phyloP scores from a whole-genome alignment of 2,797 vertebrate species.

The Orientallactaga sibirica region DNA sequence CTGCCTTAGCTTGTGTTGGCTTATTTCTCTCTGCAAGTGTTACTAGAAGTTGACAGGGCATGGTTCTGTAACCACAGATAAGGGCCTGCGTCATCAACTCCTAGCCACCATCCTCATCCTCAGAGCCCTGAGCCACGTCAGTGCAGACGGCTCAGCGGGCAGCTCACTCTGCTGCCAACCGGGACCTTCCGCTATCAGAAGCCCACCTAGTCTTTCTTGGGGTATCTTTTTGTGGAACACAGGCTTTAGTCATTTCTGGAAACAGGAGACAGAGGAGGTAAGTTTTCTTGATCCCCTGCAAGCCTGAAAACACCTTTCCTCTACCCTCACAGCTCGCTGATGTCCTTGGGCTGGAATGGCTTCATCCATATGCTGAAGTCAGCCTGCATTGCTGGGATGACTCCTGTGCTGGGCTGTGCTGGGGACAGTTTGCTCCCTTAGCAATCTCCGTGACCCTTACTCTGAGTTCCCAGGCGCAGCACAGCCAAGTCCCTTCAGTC shows the following conservation, averaged over 20 bases:
- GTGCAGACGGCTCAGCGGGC: background rate
- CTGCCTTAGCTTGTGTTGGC: background rate
- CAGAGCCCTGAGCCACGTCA: background rate
- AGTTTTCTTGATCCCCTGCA: background rate
- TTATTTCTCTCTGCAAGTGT: background rate
- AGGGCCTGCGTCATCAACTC: background rate
- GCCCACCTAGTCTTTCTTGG: background rate
- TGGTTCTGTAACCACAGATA: background rate
- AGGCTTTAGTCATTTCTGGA: background rate
- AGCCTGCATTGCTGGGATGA: background rate
- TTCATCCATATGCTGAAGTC: background rate
- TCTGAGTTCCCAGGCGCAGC: background rate
- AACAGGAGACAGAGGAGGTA: background rate
- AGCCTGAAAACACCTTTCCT: background rate
- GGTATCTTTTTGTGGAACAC: background rate
- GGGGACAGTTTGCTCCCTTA: background rate
- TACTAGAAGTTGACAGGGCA: background rate
- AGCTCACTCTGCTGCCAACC: background rate
- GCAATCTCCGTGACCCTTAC: too few relatives aligned
- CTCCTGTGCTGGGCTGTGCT: background rate
- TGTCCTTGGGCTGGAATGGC: background rate
- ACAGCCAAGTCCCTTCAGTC: rapidly evolving
- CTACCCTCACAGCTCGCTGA: background rate
- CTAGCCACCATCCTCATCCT: background rate
- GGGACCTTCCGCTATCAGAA: background rate